Percentiles rank a stretch among this genome's conserved stretches.
phyloP scores from a whole-genome alignment of 2,888 invertebrate species.

The Agriotes lineatus region DNA sequence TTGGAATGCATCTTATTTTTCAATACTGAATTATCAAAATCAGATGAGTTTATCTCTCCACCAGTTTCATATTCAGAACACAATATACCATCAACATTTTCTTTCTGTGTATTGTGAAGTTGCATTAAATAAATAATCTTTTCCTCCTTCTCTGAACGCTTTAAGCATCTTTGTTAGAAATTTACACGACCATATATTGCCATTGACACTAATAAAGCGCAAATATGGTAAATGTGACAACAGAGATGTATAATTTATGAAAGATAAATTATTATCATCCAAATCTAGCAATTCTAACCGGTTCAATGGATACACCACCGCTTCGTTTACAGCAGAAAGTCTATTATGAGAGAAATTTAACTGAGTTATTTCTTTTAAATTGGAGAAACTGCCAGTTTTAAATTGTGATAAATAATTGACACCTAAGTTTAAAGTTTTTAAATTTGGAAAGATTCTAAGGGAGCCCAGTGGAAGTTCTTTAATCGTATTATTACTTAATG shows the following conservation, averaged over 20 bases:
- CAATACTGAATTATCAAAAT: too few species aligned
- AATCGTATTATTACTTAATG: too few species aligned
- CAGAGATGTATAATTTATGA: not conserved
- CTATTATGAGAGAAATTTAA: conserved; percentile 14
- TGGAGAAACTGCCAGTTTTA: not conserved
- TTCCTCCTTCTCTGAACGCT: not conserved
- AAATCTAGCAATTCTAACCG: not conserved
- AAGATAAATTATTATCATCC: not conserved
- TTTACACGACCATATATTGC: not conserved
- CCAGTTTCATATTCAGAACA: too few species aligned
- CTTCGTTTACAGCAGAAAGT: not conserved
- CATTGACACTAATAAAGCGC: not conserved
- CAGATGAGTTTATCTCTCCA: too few species aligned
- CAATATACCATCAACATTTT: not conserved
- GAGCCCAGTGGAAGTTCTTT: not conserved
- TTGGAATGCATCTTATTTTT: too few species aligned
- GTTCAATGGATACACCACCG: not conserved
- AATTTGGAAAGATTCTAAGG: not conserved
- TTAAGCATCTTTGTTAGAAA: not conserved
- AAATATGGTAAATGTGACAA: not conserved
- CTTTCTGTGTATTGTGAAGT: not conserved
- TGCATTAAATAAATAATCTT: not conserved
- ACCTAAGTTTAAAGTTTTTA: not conserved
- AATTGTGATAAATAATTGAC: not conserved
- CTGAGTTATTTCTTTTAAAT: not conserved